Evolutionary conservation across 2,888 invertebrate species (phyloP), one percentile per base, ranked within the genome.

Genomic region (Eledona agricola): DNA sequence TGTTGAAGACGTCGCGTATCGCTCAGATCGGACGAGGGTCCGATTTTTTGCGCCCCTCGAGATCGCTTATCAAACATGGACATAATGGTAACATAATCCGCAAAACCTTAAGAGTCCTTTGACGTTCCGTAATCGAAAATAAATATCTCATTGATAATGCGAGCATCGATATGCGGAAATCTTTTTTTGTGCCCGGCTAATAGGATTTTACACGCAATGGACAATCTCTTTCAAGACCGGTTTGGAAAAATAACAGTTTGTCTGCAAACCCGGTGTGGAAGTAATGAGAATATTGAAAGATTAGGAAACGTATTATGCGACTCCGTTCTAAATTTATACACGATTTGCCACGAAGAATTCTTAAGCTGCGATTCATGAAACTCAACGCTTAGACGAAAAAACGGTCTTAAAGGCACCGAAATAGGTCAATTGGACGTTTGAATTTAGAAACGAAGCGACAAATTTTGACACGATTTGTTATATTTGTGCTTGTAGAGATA

Each of bases 121-220:
- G 74, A 74, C 67, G 72, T 71, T n/a, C n/a, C n/a, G 50, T 70
- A 71, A 71, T 74, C 71, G 72, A 71, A 71, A 72, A 72, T 71
- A 72, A 71, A 71, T 70, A 71, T 52, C 65, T 54, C 60, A 62
- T 64, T 63, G 64, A 65, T 67, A 57, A 62, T 63, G 62, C 56
- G 59, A 58, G 61, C 60, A 60, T 65, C 62, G 64, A 64, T 67
- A 61, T 55, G 49, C 55, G 64, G 42, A 58, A 51, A 47, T 38
- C 47, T 54, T 61, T 55, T 60, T 58, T 45, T 51, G 51, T 51
- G 35, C 13, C 7, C 19, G 47, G 34, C 55, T 70, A 69, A 72
- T 71, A 60, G 69, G 72, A 72, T 72, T 72, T 72, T 64, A 69
- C 69, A 67, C 68, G 53, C 65, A 64, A 65, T 69, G 60, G 63